Conservation (phyloP, 2,888 invertebrate species). For the Dolichomitus sp. region DNA sequence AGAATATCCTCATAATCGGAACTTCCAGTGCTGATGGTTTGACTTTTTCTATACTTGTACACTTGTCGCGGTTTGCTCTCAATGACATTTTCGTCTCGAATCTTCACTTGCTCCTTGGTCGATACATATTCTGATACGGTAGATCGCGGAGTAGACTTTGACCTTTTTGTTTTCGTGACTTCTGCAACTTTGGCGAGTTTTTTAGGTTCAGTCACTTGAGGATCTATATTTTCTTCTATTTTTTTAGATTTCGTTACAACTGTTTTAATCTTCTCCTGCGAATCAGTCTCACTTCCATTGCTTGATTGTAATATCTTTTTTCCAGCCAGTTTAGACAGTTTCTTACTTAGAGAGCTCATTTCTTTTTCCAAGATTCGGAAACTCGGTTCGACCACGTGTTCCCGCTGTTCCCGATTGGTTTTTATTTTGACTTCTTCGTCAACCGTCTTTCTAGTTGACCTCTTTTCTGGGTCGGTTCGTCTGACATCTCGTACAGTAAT, state of each 20-base stretch:
- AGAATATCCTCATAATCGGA: constrained; percentile 77
- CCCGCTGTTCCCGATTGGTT: constrained; percentile 54
- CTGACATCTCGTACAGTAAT: constrained; percentile 30
- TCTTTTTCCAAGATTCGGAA: constrained; percentile 82
- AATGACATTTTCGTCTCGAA: constrained; percentile 52
- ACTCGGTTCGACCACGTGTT: constrained; percentile 77
- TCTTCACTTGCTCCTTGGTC: constrained; percentile 62
- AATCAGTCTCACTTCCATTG: constrained; percentile 69
- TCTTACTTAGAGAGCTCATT: constrained; percentile 79
- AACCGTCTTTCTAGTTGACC: constrained; percentile 52
- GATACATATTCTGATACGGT: constrained; percentile 58
- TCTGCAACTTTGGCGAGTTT: constrained; percentile 53
- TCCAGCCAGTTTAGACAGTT: constrained; percentile 77
- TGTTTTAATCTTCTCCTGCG: constrained; percentile 52
- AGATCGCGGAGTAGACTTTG: constrained; percentile 67
- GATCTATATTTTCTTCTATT: constrained; percentile 56
- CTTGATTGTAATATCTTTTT: constrained; percentile 72
- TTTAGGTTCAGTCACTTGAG: constrained; percentile 43
- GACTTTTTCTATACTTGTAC: constrained; percentile 74
- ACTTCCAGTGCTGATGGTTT: constrained; percentile 76
- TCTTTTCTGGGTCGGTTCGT: constrained; percentile 42
- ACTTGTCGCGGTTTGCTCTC: constrained; percentile 64
- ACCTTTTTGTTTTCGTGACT: constrained; percentile 59
- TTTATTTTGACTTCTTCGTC: constrained; percentile 53
- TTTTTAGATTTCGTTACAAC: constrained; percentile 12